Base-by-base conservation (phyloP, 2,888 invertebrate genomes). In the Orchestes rusci region DNA sequence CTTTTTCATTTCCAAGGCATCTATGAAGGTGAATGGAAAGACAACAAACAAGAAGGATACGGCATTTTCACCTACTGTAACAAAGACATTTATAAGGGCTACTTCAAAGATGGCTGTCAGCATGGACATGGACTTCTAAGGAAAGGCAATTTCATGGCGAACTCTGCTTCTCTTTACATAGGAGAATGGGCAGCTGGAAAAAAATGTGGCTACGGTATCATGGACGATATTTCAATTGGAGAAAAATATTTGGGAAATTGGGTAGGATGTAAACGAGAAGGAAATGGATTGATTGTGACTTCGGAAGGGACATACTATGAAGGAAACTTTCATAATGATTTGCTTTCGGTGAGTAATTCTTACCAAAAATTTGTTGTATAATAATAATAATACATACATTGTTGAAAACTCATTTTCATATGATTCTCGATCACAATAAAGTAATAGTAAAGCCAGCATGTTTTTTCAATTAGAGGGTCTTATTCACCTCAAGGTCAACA, bases 201-300 rank as follows among this genome's bases (percentile, higher is more conserved):
- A 2, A 83, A 81, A 55, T 80, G 82, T 54, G 93, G 93, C 0
- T 93, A 93, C 58, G 92, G 92, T 1, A 86, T 93, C 1, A 80
- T 89, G 74, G 90, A 92, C 60, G 85, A 91, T 58, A 84, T 88
- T 37, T 75, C 81, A 17, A 84, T 80, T 57, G 90, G 91, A 2
- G 89, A 91, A 65, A 91, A 92, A 65, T 93, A 92, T 66, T 76
- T 93, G 66, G 93, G 93, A 4, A 81, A 81, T 67, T 93, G 92
- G 88, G 77, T 74, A 47, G 89, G 91, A 51, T 87, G 88, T 62
- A 79, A 81, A 62, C 83, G 85, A 50, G 82, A 86, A 59, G 93
- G 92, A 0, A 80, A 79, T 59, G 93, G 92, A 3, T 72, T 87
- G 46, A 86, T 92, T 43, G 88, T 93, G 12, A 91, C 91, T 0